Evolutionary conservation across 1,140 invertebrate genomes (phyloP), one percentile per base, ranked within the genome.

Genomic region (Drosophila bocki): DNA sequence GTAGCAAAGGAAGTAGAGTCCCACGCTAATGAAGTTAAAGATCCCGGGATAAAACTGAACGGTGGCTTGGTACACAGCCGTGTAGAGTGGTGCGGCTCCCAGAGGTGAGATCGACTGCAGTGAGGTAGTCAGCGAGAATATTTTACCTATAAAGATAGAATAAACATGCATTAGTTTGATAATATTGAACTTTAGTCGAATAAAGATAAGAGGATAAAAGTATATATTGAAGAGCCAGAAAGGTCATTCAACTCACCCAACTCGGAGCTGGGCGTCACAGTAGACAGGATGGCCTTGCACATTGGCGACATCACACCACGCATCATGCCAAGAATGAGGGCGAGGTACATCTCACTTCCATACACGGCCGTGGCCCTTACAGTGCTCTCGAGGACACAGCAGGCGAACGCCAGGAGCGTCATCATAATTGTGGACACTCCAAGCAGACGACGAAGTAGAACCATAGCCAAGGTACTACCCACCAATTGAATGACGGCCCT

Each of bases 271-370:
- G 95, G 94, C n/a, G 96, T 93, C 15, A 95, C 93, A 80, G 96
- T 95, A 2, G 96, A 95, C 8, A 96, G 79, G 44, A 95, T 92
- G 3, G 96, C 94, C 57, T 96, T 93, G 50, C 95, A 94, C 77
- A 96, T 93, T 17, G 96, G 95, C 32, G 94, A 93, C 45, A 94
- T 93, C 13, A 95, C 87, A 0, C 94, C 94, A 54, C 93, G 91
- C 78, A 96, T 94, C 50, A 94, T 84, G 47, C 94, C 94, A 54
- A 96, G 54, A 19, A 84, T 69, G 42, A 92, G 56, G 7, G 85
- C 88, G n/a, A 92, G 33, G 91, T 96, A 96, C 93, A 96, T 94
- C 45, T 96, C 94, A 94, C 95, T 95, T 2, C 94, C 82, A 57
- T 93, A 91, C 2, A 79, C 82, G 1, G 95, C 94, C 13, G 95